Conservation (phyloP, 2,113 vertebrate genomes). For the Glareola pratincola region DNA sequence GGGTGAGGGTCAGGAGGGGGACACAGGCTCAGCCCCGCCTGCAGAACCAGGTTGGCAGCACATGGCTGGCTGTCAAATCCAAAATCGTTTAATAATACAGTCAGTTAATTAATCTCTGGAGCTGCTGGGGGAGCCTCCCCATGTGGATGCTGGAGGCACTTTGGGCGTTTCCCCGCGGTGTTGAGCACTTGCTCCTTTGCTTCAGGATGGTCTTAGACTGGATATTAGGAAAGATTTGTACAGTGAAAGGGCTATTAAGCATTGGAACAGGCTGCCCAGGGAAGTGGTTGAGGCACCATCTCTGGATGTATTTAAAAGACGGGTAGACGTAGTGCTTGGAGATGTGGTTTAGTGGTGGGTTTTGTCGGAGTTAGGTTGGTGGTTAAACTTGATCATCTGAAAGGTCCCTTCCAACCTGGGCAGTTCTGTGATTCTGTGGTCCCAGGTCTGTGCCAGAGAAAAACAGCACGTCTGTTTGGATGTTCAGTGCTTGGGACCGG, state of each 20-base stretch:
- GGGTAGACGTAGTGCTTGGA: too few species aligned
- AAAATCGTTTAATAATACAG: neutral
- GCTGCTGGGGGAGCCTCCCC: neutral
- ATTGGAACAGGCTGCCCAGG: too few species aligned
- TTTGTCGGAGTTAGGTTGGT: too few species aligned
- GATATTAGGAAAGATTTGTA: too few species aligned
- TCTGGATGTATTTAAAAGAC: too few species aligned
- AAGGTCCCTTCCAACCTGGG: too few species aligned
- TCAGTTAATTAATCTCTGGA: neutral
- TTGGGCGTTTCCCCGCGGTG: neutral
- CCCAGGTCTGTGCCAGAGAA: neutral
- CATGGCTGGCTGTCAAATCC: neutral
- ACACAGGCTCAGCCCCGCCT: accelerated
- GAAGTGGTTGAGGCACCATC: too few species aligned
- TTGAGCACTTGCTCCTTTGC: neutral
- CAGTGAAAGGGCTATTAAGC: too few species aligned
- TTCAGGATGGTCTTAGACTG: neutral
- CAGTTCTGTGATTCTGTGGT: too few species aligned
- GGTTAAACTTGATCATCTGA: too few species aligned
- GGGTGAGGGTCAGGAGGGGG: neutral
- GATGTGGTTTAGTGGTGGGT: too few species aligned
- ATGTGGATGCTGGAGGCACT: neutral
- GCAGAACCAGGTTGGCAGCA: neutral
- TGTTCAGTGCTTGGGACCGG: neutral
- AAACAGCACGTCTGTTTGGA: neutral